Evolutionary conservation across 1,140 invertebrate species (phyloP), one percentile per base, ranked within the genome.

Genomic region (Drosophila funebris): DNA sequence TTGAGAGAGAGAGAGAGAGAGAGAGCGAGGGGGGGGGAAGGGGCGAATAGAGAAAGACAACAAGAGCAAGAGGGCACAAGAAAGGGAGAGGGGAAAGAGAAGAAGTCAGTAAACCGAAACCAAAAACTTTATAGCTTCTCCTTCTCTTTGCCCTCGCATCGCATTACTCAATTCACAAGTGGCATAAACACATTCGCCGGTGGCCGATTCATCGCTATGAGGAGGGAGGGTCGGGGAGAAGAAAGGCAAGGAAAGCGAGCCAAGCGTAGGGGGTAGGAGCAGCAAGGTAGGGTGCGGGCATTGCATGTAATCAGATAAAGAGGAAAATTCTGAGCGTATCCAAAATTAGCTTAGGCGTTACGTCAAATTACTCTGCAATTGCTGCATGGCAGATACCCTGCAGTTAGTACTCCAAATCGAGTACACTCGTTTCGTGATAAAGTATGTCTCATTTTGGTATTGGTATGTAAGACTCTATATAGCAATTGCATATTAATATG

Each of bases 21-120:
- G n/a, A 39, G n/a, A 39, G 36, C 7, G 36, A 39, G 36, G 7
- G n/a, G 16, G 37, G 22, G 41, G 18, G n/a, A 4, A 20, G n/a
- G 16, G 37, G 22, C 18, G 18, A 18, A 4, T n/a, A 36, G 33
- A 2, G 6, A 33, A 8, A n/a, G 46, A 29, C 9, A 36, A 36
- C 8, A 36, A 9, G 1, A 36, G 39, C 1, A n/a, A n/a, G n/a
- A n/a, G n/a, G n/a, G n/a, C n/a, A n/a, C n/a, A n/a, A 41, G 39
- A 18, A 13, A 41, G 39, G 14, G 5, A 31, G 29, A 29, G 48
- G 4, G 13, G 8, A 24, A 22, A 0, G 2, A 33, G 24, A 11
- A n/a, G 46, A 48, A 53, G 16, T 33, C 16, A 39, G 52, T 33
- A 52, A 52, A 33, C 13, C 29, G 48, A 36, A 18, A 52, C 48